Evolutionary conservation across 2,113 vertebrate species (phyloP).

Genomic region (Muntiacus reevesi): DNA sequence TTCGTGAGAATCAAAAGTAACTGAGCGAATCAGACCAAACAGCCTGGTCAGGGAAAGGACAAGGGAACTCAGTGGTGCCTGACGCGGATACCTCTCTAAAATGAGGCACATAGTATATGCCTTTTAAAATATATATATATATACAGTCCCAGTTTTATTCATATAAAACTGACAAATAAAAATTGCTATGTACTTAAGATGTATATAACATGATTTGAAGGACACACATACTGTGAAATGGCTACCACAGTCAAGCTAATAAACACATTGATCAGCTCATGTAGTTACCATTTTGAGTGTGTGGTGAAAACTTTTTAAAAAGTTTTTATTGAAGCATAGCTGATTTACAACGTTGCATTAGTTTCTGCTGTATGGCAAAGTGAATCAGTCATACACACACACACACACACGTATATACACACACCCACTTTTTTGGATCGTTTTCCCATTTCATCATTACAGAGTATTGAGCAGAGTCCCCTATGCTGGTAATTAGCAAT

Average conservation of each 20-base stretch:
- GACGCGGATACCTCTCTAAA: rapidly evolving
- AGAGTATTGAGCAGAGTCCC: neutral
- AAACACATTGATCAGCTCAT: neutral
- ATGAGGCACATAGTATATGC: too few species aligned
- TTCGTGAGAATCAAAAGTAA: neutral
- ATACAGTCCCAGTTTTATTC: neutral
- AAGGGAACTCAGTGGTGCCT: neutral
- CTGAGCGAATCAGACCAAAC: constrained; percentile 18
- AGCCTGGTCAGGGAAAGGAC: neutral
- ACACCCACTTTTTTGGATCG: neutral
- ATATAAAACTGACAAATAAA: neutral
- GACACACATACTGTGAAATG: neutral
- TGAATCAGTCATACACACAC: neutral
- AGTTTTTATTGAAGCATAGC: neutral
- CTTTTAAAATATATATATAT: neutral
- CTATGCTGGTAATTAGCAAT: neutral
- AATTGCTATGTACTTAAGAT: neutral
- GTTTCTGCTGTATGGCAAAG: neutral
- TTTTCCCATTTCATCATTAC: neutral
- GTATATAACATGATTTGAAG: neutral
- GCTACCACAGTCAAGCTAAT: neutral
- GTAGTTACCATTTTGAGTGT: neutral
- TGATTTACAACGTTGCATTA: neutral
- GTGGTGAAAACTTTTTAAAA: neutral
- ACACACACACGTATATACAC: too few species aligned